phyloP scores from a whole-genome alignment of 2,797 vertebrate species.

The Tamandua tetradactyla region DNA sequence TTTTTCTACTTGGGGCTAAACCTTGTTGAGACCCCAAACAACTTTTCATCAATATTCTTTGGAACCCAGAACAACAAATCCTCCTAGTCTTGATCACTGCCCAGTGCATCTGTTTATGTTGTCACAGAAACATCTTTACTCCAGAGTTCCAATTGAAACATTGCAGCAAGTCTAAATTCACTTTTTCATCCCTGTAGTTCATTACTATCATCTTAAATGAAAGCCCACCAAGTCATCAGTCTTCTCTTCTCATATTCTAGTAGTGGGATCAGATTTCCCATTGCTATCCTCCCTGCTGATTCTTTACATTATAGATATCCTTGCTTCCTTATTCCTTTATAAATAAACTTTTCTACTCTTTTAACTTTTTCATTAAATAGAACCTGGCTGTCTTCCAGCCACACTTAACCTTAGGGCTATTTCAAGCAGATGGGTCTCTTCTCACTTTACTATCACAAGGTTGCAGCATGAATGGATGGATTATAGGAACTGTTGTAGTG shows the following conservation, averaged over 20 bases:
- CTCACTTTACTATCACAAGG: background rate
- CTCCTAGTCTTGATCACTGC: background rate
- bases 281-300: background rate
- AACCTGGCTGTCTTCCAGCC: background rate
- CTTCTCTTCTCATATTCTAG: background rate
- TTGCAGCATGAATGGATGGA: background rate
- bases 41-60: background rate
- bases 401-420: background rate
- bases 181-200: background rate
- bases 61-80: background rate
- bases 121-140: background rate
- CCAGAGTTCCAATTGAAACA: background rate
- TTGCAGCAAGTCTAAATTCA: background rate
- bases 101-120: constrained; percentile 1
- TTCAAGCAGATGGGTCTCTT: background rate
- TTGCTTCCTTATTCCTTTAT: background rate
- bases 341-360: background rate
- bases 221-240: background rate
- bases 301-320: background rate
- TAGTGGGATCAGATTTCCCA: background rate
- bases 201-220: background rate
- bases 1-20: background rate
- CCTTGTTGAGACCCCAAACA: background rate
- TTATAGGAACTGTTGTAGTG: background rate
- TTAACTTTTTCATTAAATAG: background rate